phyloP scores from a whole-genome alignment of 2,797 vertebrate species.

The Enteromius radiatus region DNA sequence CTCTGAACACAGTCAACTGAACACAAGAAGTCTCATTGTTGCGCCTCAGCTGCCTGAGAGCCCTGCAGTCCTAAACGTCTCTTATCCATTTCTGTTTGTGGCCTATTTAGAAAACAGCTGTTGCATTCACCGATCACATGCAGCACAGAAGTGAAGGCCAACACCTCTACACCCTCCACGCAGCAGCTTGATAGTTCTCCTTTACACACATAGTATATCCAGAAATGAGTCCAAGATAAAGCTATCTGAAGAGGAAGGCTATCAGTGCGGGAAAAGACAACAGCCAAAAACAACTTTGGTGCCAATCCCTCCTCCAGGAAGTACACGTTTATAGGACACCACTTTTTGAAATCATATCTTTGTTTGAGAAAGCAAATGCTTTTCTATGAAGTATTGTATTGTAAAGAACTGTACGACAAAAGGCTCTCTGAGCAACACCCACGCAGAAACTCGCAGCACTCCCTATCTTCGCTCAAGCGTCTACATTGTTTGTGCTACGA shows the following conservation, averaged over 20 bases:
- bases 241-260: not conserved
- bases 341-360: conserved; percentile 21
- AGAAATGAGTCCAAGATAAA: conserved; percentile 6
- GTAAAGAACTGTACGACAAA: conserved; percentile 28
- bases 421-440: conserved; percentile 34
- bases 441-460: conserved; percentile 49
- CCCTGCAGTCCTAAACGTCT: conserved; percentile 65
- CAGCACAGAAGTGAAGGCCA: conserved; percentile 67
- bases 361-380: conserved; percentile 11
- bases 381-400: conserved; percentile 33
- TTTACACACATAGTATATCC: not conserved
- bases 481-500: not conserved
- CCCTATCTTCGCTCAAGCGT: conserved; percentile 3
- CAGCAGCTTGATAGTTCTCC: not conserved
- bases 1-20: conserved; percentile 58
- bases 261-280: not conserved
- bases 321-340: not conserved
- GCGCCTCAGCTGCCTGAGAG: conserved; percentile 70
- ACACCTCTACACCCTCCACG: conserved; percentile 30
- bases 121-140: conserved; percentile 79
- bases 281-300: not conserved
- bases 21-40: conserved; percentile 79
- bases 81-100: conserved; percentile 64
- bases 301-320: not conserved
- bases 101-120: conserved; percentile 77